These are phyloP conservation scores for Pristionchus mayeri DNA, from an alignment of 2,888 invertebrate genomes.

Conservation along the genomic window DNA sequence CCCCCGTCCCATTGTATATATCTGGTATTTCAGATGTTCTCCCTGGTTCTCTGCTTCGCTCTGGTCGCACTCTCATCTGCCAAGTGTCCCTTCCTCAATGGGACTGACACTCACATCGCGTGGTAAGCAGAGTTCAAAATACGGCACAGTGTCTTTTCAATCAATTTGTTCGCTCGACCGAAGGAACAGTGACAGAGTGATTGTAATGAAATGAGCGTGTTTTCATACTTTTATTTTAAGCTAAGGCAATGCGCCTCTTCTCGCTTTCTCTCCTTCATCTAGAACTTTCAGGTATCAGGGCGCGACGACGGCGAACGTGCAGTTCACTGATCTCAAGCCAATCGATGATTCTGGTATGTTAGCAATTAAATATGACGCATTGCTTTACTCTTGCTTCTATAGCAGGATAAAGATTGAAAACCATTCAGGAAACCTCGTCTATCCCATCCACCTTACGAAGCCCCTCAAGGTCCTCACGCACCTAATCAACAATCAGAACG, in stretches of 20 bases:
- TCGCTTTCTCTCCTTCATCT: not conserved
- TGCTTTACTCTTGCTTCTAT: too few relatives aligned
- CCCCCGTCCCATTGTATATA: too few relatives aligned
- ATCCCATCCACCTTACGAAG: constrained; percentile 29
- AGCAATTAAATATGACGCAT: too few relatives aligned
- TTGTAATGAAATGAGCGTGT: too few relatives aligned
- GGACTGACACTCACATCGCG: not conserved
- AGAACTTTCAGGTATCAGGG: constrained; percentile 18
- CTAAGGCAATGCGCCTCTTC: too few relatives aligned
- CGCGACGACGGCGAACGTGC: not conserved
- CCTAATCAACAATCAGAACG: constrained; percentile 24
- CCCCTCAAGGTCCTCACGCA: constrained; percentile 16
- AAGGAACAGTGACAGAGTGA: too few relatives aligned
- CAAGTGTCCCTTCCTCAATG: constrained; percentile 19
- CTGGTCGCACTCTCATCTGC: constrained; percentile 20
- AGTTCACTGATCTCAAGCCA: not conserved
- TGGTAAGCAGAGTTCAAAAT: not conserved
- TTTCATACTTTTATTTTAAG: too few relatives aligned
- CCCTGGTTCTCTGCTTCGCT: not conserved
- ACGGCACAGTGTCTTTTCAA: too few relatives aligned
- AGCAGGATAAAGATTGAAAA: not conserved
- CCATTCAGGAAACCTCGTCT: not conserved
- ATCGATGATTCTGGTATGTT: not conserved
- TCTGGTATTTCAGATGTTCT: constrained; percentile 1
- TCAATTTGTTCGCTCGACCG: too few relatives aligned